Evolutionary conservation across 2,797 vertebrate genomes (phyloP), one percentile per base, ranked within the genome.

Genomic region (Lepus townsendii): DNA sequence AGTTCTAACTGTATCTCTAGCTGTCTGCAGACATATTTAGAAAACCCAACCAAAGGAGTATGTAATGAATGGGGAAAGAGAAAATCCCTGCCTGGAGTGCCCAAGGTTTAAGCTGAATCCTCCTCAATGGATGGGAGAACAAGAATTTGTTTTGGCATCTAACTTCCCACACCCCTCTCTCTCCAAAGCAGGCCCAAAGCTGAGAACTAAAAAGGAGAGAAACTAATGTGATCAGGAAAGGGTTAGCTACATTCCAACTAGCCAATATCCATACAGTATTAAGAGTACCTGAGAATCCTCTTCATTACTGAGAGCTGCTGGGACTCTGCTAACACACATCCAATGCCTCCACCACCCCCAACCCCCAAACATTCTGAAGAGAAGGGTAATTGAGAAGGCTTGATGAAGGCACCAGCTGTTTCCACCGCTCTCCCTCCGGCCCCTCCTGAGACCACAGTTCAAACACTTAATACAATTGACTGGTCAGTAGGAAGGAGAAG

Each of bases 401-500:
- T 96, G 91, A 96, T 65, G 78, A 92, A 90, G 22, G 2, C 91
- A 71, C 3, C 35, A 96, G 95, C 94, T 93, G 92, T 97, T 94
- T 94, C 96, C 27, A 3, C 91, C 60, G 32, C 50, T 52, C 77
- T 62, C 73, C 72, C 88, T 73, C 69, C 77, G 13, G 13, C 11
- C 38, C 54, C 65, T 66, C 89, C 68, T 76, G 72, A 82, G 95
- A 91, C 60, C 93, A 89, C 68, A 0, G 0, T 91, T 93, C 94
- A 62, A 97, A 97, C 96, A 96, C 91, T 94, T 88, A 94, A 95
- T 88, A 96, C 96, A 96, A 96, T 35, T 95, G 96, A 83, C 89
- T 38, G 91, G 83, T 93, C 96, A 95, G 90, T 88, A 96, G 93
- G 93, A 96, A 96, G 54, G 72, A 97, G 92, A 83, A 96, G 95